Percentiles rank a stretch among this genome's conserved stretches.
Conservation (phyloP, 2,888 invertebrate genomes). For the Callosobruchus maculatus region DNA sequence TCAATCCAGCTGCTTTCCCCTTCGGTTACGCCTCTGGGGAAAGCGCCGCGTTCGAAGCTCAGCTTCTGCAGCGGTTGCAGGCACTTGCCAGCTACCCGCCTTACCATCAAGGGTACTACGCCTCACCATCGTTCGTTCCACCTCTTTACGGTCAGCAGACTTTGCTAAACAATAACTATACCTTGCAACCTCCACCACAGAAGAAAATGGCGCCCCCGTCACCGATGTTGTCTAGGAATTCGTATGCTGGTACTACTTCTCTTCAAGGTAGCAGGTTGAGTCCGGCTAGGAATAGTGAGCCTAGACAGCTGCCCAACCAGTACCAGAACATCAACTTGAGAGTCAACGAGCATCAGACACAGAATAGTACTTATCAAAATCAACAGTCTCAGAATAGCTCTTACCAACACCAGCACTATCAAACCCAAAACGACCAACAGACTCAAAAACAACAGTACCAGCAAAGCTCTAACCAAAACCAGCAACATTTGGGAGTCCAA, state of each 20-base stretch:
- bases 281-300: constrained; percentile 38
- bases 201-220: constrained; percentile 41
- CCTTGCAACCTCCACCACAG: constrained; percentile 43
- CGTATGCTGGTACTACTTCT: constrained; percentile 37
- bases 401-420: neutral
- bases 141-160: neutral
- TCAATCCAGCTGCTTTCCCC: too few species aligned
- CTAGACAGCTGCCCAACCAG: constrained; percentile 32
- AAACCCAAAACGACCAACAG: neutral
- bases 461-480: constrained; percentile 1
- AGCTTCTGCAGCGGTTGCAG: neutral
- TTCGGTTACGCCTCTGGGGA: neutral
- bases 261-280: constrained; percentile 31
- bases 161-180: constrained; percentile 39
- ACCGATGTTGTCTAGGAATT: constrained; percentile 39
- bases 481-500: constrained; percentile 28
- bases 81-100: neutral
- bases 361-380: constrained; percentile 19
- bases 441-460: constrained; percentile 16
- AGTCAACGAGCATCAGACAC: neutral
- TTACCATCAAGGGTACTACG: neutral
- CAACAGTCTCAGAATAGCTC: constrained; percentile 11
- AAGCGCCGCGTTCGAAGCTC: neutral
- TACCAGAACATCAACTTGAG: constrained; percentile 39
- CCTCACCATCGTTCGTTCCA: neutral